These are phyloP conservation scores for Centroberyx gerrardi DNA, from an alignment of 2,797 vertebrate species.

Conservation along the genomic window DNA sequence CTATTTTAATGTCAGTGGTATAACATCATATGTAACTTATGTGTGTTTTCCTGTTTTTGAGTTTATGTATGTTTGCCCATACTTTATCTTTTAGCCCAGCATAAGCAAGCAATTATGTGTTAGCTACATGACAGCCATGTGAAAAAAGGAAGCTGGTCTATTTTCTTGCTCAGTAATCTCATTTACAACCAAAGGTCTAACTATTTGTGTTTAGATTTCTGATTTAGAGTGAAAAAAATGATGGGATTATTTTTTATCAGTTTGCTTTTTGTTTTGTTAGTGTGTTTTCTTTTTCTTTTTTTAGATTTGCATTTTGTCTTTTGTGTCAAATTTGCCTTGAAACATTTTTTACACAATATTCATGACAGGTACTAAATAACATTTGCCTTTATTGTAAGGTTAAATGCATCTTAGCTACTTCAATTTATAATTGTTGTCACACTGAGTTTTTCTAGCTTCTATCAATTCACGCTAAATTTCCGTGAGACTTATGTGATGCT, in stretches of 20 bases:
- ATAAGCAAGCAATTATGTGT: conserved; percentile 41
- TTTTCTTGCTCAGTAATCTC: conserved; percentile 22
- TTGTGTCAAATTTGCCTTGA: conserved; percentile 25
- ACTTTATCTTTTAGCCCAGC: conserved; percentile 30
- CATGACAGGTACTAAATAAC: background rate
- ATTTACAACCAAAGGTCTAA: background rate
- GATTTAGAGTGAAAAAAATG: conserved; percentile 6
- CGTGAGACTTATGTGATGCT: conserved; percentile 7
- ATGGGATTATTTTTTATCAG: background rate
- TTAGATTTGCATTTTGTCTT: background rate
- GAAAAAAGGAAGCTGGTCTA: conserved; percentile 1
- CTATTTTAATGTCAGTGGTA: conserved; percentile 7
- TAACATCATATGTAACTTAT: conserved; percentile 13
- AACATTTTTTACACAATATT: conserved; percentile 21
- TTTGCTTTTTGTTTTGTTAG: background rate
- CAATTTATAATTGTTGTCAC: conserved; percentile 14
- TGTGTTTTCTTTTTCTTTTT: background rate
- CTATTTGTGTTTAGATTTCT: conserved; percentile 13
- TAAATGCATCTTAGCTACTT: background rate
- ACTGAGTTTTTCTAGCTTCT: conserved; percentile 3
- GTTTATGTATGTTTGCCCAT: conserved; percentile 24
- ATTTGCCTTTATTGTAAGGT: conserved; percentile 12
- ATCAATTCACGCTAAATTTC: background rate
- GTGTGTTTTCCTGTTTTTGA: conserved; percentile 22
- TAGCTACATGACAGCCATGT: conserved; percentile 3